Conservation (phyloP, 2,888 invertebrate genomes). For the Morpho deidamia region DNA sequence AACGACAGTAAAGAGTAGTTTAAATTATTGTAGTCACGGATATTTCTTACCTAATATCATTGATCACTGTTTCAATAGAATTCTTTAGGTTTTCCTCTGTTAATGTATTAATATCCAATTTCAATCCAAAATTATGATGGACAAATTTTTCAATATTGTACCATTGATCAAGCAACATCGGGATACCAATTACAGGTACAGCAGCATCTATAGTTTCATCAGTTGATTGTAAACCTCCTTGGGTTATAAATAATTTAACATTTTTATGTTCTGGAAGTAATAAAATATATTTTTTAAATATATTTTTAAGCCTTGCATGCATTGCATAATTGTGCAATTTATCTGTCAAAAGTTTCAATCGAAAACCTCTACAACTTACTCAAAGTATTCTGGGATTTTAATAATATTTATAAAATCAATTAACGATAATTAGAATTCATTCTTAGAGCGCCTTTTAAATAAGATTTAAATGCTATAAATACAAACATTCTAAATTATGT, state of each 20-base stretch:
- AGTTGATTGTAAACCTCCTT: conserved; percentile 59
- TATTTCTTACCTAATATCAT: conserved; percentile 30
- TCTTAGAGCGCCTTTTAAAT: too few species aligned
- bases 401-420: too few species aligned
- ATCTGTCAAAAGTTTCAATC: too few species aligned
- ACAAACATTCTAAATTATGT: too few species aligned
- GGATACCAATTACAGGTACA: conserved; percentile 52
- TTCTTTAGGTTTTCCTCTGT: conserved; percentile 32
- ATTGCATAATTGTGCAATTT: too few species aligned
- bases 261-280: conserved; percentile 50
- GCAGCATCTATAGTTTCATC: conserved; percentile 56
- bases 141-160: conserved; percentile 44
- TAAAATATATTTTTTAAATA: background rate
- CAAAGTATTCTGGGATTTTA: too few species aligned
- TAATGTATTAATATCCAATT: conserved; percentile 36
- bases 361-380: too few species aligned
- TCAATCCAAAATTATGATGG: conserved; percentile 38
- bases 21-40: background rate
- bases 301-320: too few species aligned
- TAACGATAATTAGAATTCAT: too few species aligned
- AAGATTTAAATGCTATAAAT: too few species aligned
- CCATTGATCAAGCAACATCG: conserved; percentile 56
- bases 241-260: conserved; percentile 52
- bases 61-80: conserved; percentile 31
- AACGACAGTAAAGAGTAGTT: too few species aligned